phyloP scores from a whole-genome alignment of 2,888 invertebrate species.

The Cephalotes varians region DNA sequence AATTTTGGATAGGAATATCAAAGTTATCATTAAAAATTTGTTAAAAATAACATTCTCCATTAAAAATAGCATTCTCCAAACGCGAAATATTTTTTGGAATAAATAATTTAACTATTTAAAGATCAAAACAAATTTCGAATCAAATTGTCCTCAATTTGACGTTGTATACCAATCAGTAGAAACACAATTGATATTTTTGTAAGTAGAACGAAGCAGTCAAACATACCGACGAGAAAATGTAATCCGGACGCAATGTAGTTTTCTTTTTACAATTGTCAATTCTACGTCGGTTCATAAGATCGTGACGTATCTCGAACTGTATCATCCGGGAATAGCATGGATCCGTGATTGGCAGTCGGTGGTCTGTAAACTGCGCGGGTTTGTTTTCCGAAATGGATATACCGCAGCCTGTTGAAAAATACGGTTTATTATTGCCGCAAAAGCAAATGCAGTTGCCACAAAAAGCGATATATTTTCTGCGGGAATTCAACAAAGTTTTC shows the following conservation, averaged over 20 bases:
- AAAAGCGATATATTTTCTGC: constrained; percentile 30
- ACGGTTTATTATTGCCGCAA: constrained; percentile 47
- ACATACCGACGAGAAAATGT: constrained; percentile 9
- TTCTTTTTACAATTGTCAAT: constrained; percentile 42
- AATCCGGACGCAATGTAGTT: not conserved
- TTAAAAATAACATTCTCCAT: too few relatives aligned
- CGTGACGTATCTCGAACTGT: constrained; percentile 20
- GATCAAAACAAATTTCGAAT: not conserved
- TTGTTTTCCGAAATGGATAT: constrained; percentile 14
- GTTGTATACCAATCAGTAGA: not conserved
- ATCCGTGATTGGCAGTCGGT: constrained; percentile 27
- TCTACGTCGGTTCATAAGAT: constrained; percentile 13
- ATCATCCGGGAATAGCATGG: not conserved
- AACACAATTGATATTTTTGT: not conserved
- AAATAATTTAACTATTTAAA: not conserved
- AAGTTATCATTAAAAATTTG: not conserved
- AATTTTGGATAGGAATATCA: too few relatives aligned
- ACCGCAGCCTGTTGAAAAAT: constrained; percentile 27
- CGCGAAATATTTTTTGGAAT: not conserved
- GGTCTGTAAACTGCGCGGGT: constrained; percentile 2
- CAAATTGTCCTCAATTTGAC: not conserved
- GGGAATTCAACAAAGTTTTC: constrained; percentile 1
- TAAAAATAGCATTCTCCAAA: not conserved
- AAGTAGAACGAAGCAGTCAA: not conserved
- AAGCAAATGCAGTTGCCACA: constrained; percentile 40